Conservation (phyloP, 2,113 vertebrate species). For the Oriolus oriolus region DNA sequence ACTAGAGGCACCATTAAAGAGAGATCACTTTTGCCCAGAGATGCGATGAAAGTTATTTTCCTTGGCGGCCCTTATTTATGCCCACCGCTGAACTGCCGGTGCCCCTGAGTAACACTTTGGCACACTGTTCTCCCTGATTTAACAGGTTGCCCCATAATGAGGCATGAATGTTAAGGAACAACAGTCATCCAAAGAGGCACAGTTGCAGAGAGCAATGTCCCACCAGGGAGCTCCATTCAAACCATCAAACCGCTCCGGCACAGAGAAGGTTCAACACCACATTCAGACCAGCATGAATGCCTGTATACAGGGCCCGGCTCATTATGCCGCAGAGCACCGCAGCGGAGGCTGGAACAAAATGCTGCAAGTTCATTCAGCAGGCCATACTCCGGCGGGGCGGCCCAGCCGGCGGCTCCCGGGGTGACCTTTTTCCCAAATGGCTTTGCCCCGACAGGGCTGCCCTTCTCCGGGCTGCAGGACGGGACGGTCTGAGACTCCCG, state of each 20-base stretch:
- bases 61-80: conserved; percentile 57
- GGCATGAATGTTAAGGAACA: conserved; percentile 84
- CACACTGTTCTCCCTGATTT: conserved; percentile 76
- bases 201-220: conserved; percentile 80
- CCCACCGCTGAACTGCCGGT: conserved; percentile 65
- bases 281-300: conserved; percentile 79
- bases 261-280: conserved; percentile 85
- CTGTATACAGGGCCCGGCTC: conserved; percentile 72
- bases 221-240: conserved; percentile 81
- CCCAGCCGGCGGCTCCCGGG: not conserved
- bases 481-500: not conserved
- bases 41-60: conserved; percentile 60
- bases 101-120: conserved; percentile 74
- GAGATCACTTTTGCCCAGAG: conserved; percentile 71
- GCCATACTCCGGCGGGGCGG: not conserved
- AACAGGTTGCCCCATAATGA: conserved; percentile 87
- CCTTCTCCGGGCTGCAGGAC: not conserved
- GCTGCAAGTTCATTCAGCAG: conserved; percentile 44
- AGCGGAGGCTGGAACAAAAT: conserved; percentile 23
- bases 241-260: conserved; percentile 74
- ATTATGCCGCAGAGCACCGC: conserved; percentile 45
- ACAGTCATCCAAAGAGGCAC: conserved; percentile 79
- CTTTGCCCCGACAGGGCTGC: not conserved
- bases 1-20: conserved; percentile 75
- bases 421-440: not conserved